Evolutionary conservation across 2,113 vertebrate genomes (phyloP).

Genomic region (Accipiter virgatus): DNA sequence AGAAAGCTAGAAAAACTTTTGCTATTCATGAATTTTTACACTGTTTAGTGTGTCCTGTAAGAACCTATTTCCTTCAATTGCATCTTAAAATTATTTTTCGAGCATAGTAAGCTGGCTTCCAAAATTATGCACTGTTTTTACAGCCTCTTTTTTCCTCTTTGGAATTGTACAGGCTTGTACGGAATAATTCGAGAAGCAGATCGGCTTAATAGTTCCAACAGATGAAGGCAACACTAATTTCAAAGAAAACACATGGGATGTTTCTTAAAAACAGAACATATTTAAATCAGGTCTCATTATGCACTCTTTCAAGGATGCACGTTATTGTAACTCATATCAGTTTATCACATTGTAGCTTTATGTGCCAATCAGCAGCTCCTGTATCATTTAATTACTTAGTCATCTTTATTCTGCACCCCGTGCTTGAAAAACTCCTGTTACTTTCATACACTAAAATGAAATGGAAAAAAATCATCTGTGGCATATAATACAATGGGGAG

Average conservation of each 20-base stretch:
- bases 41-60: background rate
- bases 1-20: background rate
- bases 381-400: constrained; percentile 23
- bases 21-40: background rate
- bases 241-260: constrained; percentile 34
- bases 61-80: background rate
- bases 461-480: background rate
- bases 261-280: constrained; percentile 33
- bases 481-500: background rate
- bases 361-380: constrained; percentile 13
- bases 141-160: background rate
- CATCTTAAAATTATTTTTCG: background rate
- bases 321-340: background rate
- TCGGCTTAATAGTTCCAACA: background rate
- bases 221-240: constrained; percentile 52
- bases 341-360: background rate
- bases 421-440: background rate
- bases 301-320: background rate
- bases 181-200: background rate
- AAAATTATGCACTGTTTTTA: background rate
- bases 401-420: background rate
- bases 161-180: background rate
- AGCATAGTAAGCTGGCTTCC: background rate
- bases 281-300: constrained; percentile 55
- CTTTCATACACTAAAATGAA: background rate